Conservation (phyloP, 2,797 vertebrate species). For the Threskiornis aethiopicus region DNA sequence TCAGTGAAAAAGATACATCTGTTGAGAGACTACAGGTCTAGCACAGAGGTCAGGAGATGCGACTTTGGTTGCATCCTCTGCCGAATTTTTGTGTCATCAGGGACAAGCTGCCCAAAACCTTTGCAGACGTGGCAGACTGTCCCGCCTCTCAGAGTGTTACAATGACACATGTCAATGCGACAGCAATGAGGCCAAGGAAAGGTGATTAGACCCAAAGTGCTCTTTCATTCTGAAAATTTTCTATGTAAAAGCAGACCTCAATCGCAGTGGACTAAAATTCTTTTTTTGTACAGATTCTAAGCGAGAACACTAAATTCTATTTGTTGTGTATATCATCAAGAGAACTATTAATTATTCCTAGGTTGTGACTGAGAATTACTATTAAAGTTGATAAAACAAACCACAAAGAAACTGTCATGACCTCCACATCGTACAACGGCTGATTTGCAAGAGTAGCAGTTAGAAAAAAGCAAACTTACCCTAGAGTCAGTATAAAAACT, state of each 20-base stretch:
- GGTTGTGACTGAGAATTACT: background rate
- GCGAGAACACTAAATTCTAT: background rate
- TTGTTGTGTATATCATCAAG: background rate
- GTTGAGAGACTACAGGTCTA: background rate
- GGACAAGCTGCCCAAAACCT: background rate
- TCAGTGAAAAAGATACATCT: background rate
- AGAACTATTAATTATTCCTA: background rate
- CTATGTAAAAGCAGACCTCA: background rate
- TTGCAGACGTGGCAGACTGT: background rate
- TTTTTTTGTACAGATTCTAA: background rate
- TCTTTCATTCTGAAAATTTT: background rate
- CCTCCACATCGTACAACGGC: background rate
- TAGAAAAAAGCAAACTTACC: background rate
- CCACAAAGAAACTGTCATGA: too few relatives aligned
- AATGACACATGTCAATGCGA: fast-evolving
- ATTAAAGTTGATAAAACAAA: background rate
- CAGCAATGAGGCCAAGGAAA: background rate
- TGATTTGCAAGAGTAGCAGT: background rate
- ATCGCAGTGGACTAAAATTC: background rate
- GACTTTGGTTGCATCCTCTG: background rate
- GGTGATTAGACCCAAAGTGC: background rate
- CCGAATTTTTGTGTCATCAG: background rate
- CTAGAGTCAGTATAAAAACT: background rate
- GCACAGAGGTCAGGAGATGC: background rate
- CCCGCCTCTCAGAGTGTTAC: background rate